phyloP scores from a whole-genome alignment of 2,888 invertebrate genomes.

The Tipula helvola region DNA sequence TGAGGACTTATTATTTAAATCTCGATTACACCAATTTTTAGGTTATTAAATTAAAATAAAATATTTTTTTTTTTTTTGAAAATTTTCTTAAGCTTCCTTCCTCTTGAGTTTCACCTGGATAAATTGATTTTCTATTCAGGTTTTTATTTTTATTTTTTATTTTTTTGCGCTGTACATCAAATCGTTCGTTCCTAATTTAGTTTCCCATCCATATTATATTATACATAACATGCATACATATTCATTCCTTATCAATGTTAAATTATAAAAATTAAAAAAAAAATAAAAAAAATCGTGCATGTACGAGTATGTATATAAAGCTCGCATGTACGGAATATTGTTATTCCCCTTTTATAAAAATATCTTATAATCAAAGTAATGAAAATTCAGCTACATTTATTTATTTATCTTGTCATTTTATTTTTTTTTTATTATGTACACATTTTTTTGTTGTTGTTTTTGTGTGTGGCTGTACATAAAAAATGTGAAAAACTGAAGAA shows the following conservation, averaged over 20 bases:
- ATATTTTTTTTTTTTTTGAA: too few species aligned
- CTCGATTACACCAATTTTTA: neutral
- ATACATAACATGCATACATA: neutral
- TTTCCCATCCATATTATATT: neutral
- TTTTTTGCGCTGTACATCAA: neutral
- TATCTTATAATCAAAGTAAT: slow-evolving; percentile 4
- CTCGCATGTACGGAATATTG: neutral
- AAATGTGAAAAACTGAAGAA: neutral
- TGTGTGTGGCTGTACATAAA: neutral
- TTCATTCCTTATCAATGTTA: neutral
- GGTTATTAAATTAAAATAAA: neutral
- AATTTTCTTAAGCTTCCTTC: neutral
- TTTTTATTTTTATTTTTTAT: neutral
- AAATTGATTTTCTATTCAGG: neutral
- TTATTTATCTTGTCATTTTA: neutral
- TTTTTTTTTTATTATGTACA: neutral
- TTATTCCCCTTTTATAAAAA: neutral
- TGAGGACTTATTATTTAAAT: neutral
- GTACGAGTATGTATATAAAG: neutral
- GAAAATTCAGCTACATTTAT: neutral
- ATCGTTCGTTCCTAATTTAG: neutral
- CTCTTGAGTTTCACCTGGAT: neutral
- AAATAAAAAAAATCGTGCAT: neutral
- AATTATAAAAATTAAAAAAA: neutral
- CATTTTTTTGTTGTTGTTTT: too few species aligned